A percentile compares a stretch with the other conserved stretches of the same genome.
Conservation (phyloP, 2,113 vertebrate genomes). For the Ochotona princeps region DNA sequence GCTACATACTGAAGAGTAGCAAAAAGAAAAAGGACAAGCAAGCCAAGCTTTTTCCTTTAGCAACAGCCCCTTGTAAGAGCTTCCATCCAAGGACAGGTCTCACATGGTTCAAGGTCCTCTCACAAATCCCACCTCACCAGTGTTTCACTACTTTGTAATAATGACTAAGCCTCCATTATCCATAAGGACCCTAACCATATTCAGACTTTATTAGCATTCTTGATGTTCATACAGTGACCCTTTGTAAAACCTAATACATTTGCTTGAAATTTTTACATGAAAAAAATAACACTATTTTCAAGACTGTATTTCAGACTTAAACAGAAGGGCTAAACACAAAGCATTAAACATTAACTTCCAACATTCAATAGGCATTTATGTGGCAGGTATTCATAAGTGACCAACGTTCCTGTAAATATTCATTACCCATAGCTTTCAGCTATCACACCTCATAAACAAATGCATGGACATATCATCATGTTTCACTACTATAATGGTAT, state of each 20-base stretch:
- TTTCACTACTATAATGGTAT: not conserved
- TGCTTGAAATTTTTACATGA: not conserved
- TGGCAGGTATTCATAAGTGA: not conserved
- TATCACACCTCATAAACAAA: not conserved
- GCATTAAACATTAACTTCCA: not conserved
- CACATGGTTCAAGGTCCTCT: no score
- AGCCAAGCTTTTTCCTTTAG: no score
- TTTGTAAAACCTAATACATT: not conserved
- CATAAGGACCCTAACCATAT: no score
- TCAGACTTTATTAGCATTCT: not conserved
- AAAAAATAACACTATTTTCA: not conserved
- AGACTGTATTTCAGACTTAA: not conserved
- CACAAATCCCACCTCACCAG: no score
- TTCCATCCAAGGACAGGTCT: no score
- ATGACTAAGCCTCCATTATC: no score
- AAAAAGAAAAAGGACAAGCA: no score
- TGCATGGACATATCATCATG: not conserved
- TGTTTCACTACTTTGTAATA: no score
- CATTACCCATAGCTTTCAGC: not conserved
- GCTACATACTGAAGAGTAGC: no score
- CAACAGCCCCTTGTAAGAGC: no score
- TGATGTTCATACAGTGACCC: not conserved
- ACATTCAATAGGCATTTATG: not conserved
- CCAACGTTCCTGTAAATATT: not conserved
- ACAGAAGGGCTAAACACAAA: not conserved